Evolutionary conservation across 2,113 vertebrate species (phyloP).

Genomic region (Muntiacus reevesi): DNA sequence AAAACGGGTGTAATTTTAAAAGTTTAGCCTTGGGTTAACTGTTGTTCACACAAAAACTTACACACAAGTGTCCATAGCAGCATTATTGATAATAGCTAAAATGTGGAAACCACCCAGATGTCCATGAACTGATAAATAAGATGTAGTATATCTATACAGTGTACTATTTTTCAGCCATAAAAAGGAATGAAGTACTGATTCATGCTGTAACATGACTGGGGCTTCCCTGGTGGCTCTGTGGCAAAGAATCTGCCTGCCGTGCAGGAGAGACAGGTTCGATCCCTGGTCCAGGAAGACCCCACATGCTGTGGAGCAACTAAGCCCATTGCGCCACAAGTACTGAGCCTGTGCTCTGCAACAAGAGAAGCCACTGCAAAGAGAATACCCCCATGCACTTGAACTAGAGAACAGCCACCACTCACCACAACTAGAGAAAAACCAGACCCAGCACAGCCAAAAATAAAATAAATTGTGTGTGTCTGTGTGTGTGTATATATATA

Average conservation of each 20-base stretch:
- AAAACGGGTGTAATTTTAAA: slow-evolving; percentile 9
- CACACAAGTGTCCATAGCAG: neutral
- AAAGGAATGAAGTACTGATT: neutral
- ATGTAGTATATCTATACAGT: neutral
- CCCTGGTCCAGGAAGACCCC: neutral
- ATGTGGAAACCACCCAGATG: neutral
- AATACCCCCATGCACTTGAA: neutral
- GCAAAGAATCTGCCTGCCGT: neutral
- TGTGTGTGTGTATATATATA: neutral
- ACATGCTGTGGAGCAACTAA: neutral
- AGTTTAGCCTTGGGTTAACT: neutral
- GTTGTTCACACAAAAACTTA: neutral
- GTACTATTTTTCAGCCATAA: neutral
- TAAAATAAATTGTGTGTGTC: neutral
- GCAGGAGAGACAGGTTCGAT: neutral
- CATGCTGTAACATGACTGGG: neutral
- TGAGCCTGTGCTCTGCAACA: neutral
- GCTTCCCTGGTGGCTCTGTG: neutral
- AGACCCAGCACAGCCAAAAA: neutral
- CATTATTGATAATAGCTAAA: neutral
- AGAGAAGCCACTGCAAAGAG: neutral
- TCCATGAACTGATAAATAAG: neutral
- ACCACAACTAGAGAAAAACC: neutral
- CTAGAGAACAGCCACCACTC: neutral
- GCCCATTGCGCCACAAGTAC: neutral